phyloP scores from a whole-genome alignment of 2,113 vertebrate genomes.

The Nothoprocta pentlandii region DNA sequence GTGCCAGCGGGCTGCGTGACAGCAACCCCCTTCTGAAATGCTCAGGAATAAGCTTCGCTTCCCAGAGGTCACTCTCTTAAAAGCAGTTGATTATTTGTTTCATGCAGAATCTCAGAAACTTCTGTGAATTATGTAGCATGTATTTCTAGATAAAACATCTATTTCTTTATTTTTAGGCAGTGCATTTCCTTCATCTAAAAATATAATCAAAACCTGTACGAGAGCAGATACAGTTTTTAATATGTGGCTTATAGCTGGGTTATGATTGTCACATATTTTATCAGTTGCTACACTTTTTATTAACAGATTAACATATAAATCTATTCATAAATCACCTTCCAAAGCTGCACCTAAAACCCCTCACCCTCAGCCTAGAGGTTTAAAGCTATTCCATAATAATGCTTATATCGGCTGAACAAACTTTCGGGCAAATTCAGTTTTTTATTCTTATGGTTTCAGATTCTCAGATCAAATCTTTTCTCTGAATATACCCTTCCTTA shows the following conservation, averaged over 20 bases:
- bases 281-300: slow-evolving; percentile 69
- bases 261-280: slow-evolving; percentile 70
- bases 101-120: slow-evolving; percentile 17
- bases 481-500: background rate
- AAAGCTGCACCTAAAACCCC: slow-evolving; percentile 46
- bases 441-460: slow-evolving; percentile 35
- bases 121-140: background rate
- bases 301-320: slow-evolving; percentile 75
- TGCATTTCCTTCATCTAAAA: slow-evolving; percentile 39
- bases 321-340: slow-evolving; percentile 69
- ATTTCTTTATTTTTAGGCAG: slow-evolving; percentile 54
- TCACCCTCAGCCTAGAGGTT: slow-evolving; percentile 39
- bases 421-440: slow-evolving; percentile 36
- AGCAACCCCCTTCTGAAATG: slow-evolving; percentile 13
- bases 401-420: slow-evolving; percentile 43
- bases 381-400: slow-evolving; percentile 53
- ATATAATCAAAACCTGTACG: slow-evolving; percentile 42
- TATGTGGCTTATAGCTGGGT: slow-evolving; percentile 50
- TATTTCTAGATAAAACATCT: slow-evolving; percentile 47
- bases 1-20: background rate
- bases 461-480: slow-evolving; percentile 7
- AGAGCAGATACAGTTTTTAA: slow-evolving; percentile 63
- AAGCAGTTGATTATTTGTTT: slow-evolving; percentile 50
- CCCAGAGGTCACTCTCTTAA: slow-evolving; percentile 16
- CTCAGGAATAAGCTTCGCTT: slow-evolving; percentile 18